Percentiles rank a stretch among this genome's conserved stretches.
Conservation (phyloP, 2,888 invertebrate species). For the Scaptomyza tumidula region DNA sequence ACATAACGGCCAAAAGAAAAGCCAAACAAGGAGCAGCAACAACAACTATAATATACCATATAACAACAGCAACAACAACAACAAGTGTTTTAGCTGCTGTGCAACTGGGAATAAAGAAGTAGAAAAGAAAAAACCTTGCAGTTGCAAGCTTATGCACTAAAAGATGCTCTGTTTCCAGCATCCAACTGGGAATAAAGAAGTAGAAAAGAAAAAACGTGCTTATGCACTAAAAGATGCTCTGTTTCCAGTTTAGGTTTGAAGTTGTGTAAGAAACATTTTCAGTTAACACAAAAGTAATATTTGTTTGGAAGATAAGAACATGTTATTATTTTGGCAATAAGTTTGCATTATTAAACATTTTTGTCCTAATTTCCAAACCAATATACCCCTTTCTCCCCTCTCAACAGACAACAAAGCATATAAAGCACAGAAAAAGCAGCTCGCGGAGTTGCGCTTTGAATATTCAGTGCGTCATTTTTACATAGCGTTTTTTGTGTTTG, state of each 20-base stretch:
- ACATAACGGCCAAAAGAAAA: slow-evolving; percentile 59
- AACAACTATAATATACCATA: slow-evolving; percentile 20
- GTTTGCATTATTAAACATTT: no score
- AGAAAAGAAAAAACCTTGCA: not conserved
- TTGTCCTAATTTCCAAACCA: not conserved
- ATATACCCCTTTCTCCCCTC: not conserved
- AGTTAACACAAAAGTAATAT: no score
- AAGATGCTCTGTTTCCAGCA: no score
- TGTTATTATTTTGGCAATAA: no score
- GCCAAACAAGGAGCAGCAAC: slow-evolving; percentile 33
- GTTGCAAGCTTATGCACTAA: not conserved
- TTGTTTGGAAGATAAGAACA: no score
- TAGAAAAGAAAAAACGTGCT: not conserved
- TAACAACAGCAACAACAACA: slow-evolving; percentile 42
- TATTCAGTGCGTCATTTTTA: slow-evolving; percentile 74
- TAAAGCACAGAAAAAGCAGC: slow-evolving; percentile 21
- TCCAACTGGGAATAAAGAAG: slow-evolving; percentile 18
- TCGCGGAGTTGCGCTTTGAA: slow-evolving; percentile 70
- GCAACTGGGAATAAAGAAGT: slow-evolving; percentile 17
- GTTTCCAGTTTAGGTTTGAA: not conserved
- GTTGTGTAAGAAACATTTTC: no score
- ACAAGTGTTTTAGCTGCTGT: slow-evolving; percentile 42
- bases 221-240: slow-evolving; percentile 2
- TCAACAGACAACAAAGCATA: slow-evolving; percentile 1
- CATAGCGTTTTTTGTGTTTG: slow-evolving; percentile 31